Evolutionary conservation across 2,888 invertebrate species (phyloP).

Genomic region (Cheilosia soror): DNA sequence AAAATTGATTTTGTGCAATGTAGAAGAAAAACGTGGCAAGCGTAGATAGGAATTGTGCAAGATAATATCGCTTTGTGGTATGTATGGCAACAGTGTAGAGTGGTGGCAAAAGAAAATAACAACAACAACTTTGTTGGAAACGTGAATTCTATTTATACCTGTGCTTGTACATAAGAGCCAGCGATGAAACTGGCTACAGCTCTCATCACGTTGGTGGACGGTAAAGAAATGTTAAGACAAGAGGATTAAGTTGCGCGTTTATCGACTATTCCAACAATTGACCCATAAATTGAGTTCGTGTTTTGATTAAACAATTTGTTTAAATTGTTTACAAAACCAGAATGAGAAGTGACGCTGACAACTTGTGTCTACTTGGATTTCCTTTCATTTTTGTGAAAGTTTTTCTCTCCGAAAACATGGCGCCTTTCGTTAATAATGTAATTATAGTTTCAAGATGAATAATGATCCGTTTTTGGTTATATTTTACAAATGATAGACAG

Average conservation of each 20-base stretch:
- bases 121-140: slow-evolving; percentile 26
- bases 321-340: slow-evolving; percentile 9
- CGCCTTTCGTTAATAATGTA: too few relatives aligned
- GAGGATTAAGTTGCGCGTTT: slow-evolving; percentile 13
- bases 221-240: slow-evolving; percentile 49
- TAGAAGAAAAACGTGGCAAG: slow-evolving; percentile 53
- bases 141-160: slow-evolving; percentile 52
- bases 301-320: slow-evolving; percentile 21
- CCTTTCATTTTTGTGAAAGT: slow-evolving; percentile 30
- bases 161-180: not conserved
- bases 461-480: too few relatives aligned
- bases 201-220: not conserved
- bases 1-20: slow-evolving; percentile 2
- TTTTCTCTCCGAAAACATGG: not conserved
- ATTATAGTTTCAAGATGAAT: too few relatives aligned
- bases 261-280: slow-evolving; percentile 20
- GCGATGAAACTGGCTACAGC: slow-evolving; percentile 33
- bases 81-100: slow-evolving; percentile 23
- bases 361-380: not conserved
- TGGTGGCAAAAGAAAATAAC: slow-evolving; percentile 44
- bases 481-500: too few relatives aligned
- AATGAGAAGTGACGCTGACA: not conserved
- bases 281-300: slow-evolving; percentile 55
- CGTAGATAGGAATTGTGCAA: slow-evolving; percentile 37
- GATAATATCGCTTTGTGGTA: slow-evolving; percentile 32